Evolutionary conservation across 2,797 vertebrate genomes (phyloP).

Genomic region (Mormyrus hasselquistii): DNA sequence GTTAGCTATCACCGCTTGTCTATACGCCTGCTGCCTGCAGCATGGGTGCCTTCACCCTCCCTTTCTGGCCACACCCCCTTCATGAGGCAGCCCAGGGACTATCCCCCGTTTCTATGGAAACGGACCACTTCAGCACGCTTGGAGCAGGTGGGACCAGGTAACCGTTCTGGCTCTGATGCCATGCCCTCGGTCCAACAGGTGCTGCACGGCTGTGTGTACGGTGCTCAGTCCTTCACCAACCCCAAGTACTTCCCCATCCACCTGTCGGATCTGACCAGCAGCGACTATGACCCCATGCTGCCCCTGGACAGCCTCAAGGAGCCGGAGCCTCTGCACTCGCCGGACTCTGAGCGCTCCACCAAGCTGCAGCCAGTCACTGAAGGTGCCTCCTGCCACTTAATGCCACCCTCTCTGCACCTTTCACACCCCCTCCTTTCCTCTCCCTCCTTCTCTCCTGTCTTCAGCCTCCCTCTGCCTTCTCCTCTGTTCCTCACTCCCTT

Average conservation of each 20-base stretch:
- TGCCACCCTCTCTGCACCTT: not conserved
- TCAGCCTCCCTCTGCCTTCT: not conserved
- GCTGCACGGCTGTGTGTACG: conserved; percentile 93
- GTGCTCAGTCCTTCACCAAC: conserved; percentile 90
- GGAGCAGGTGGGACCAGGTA: not conserved
- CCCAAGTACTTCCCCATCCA: conserved; percentile 88
- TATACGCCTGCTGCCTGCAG: not conserved
- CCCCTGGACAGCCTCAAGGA: conserved; percentile 88
- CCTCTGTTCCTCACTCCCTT: not conserved
- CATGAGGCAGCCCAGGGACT: too few relatives aligned
- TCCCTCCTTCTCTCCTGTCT: not conserved
- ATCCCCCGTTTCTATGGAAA: not conserved
- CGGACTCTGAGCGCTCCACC: conserved; percentile 89
- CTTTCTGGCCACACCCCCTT: not conserved
- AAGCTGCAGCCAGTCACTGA: conserved; percentile 95
- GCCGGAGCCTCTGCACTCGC: conserved; percentile 93
- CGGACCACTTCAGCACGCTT: too few relatives aligned
- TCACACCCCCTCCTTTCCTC: not conserved
- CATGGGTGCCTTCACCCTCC: not conserved
- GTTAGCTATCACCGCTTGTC: not conserved
- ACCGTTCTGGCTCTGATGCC: not conserved
- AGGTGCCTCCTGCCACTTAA: conserved; percentile 57
- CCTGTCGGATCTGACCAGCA: conserved; percentile 83
- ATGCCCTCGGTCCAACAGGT: conserved; percentile 61
- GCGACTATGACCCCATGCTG: conserved; percentile 93